Evolutionary conservation across 2,113 vertebrate species (phyloP).

Genomic region (Boulengeromyrus knoepffleri): DNA sequence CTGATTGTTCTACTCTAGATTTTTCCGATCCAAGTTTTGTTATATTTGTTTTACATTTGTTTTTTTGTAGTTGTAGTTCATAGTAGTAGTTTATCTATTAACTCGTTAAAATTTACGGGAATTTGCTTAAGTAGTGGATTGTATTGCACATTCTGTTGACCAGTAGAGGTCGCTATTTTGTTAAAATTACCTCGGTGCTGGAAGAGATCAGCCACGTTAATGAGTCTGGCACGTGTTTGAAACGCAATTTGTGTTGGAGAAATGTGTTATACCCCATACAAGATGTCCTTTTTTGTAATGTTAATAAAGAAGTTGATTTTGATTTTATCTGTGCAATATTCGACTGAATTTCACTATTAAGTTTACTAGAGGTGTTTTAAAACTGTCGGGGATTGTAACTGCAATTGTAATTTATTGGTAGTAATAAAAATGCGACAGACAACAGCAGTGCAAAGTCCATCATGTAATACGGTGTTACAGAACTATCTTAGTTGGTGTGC

Average conservation of each 20-base stretch:
- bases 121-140: background rate
- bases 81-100: background rate
- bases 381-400: background rate
- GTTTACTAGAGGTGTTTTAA: background rate
- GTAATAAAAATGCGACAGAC: background rate
- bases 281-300: background rate
- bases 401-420: background rate
- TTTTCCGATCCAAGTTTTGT: background rate
- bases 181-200: background rate
- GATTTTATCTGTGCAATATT: background rate
- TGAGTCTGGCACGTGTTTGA: background rate
- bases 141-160: background rate
- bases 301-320: background rate
- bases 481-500: background rate
- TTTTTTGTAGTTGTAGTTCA: background rate
- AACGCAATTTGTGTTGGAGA: background rate
- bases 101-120: background rate
- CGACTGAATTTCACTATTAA: background rate
- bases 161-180: background rate
- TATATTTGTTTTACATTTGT: background rate
- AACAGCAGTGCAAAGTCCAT: background rate
- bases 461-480: background rate
- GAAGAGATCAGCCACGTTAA: background rate
- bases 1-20: background rate
- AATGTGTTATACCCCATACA: background rate